Evolutionary conservation across 1,140 invertebrate genomes (phyloP), one percentile per base, ranked within the genome.

Genomic region (Dryas iulia): DNA sequence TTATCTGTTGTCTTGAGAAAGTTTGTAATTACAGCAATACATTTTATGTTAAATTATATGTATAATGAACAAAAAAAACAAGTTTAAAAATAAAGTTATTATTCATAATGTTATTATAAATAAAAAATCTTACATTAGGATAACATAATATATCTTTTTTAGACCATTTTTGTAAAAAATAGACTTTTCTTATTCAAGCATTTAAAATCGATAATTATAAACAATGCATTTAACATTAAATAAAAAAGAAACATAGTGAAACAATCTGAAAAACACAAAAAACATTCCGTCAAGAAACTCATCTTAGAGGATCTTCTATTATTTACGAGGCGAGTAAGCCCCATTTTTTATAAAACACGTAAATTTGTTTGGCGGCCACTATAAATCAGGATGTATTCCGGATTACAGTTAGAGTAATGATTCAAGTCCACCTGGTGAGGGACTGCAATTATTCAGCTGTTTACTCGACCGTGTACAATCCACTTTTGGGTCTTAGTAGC

Each of bases 401-500:
- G 89, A 91, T 91, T 91, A 91, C 87, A 78, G 77, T 76, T 84
- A 88, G 87, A 90, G 83, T 90, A 88, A 91, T 90, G 89, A 88
- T 83, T 86, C 69, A 71, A 82, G 84, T 91, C 85, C 89, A 91
- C 86, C 87, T 90, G 89, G 81, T 83, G 84, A 87, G 83, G 85
- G 84, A 81, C 77, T 79, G 74, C 83, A 77, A 90, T 91, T 90
- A 89, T 83, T 91, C 84, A 88, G 82, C 74, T 78, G 83, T 83
- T 90, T 84, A 81, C 80, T 84, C 79, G 76, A 78, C 80, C 87
- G 85, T 84, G 71, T 66, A 71, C 59, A 58, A 69, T 62, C 68
- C 69, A 74, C 71, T 74, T 77, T 79, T 73, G 70, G 71, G 72
- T 71, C 59, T 74, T 73, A 73, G 35, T 60, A 8, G 68, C 21